Evolutionary conservation across 2,113 vertebrate species (phyloP).

Genomic region (Anarrhichthys ocellatus): DNA sequence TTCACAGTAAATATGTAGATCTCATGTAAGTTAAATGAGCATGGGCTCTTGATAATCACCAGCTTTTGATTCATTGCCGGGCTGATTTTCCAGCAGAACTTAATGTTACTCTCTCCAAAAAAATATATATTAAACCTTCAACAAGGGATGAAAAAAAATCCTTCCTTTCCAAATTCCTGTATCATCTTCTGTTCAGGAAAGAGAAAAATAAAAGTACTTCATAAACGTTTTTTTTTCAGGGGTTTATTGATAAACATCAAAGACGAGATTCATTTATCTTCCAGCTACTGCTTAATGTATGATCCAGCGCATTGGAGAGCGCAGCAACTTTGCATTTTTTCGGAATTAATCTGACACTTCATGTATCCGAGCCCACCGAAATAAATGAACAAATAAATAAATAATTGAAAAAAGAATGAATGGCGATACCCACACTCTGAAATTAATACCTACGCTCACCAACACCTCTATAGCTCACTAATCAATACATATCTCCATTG

Average conservation of each 20-base stretch:
- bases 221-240: neutral
- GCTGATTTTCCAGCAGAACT: neutral
- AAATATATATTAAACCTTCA: slow-evolving; percentile 17
- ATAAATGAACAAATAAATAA: slow-evolving; percentile 13
- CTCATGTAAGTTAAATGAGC: slow-evolving; percentile 1
- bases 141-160: neutral
- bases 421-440: neutral
- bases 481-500: too few relatives aligned
- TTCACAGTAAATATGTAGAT: neutral
- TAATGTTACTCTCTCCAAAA: neutral
- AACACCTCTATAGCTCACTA: too few relatives aligned
- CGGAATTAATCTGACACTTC: neutral
- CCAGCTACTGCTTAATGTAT: neutral
- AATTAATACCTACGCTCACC: neutral
- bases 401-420: neutral
- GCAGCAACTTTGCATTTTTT: neutral
- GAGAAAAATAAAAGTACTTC: neutral
- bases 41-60: neutral
- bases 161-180: neutral
- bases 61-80: slow-evolving; percentile 17
- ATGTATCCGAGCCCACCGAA: neutral
- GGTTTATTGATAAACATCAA: slow-evolving; percentile 8
- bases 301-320: neutral
- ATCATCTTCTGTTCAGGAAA: neutral
- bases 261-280: neutral